Evolutionary conservation across 2,113 vertebrate genomes (phyloP), one percentile per base, ranked within the genome.

Genomic region (Lycaon pictus): DNA sequence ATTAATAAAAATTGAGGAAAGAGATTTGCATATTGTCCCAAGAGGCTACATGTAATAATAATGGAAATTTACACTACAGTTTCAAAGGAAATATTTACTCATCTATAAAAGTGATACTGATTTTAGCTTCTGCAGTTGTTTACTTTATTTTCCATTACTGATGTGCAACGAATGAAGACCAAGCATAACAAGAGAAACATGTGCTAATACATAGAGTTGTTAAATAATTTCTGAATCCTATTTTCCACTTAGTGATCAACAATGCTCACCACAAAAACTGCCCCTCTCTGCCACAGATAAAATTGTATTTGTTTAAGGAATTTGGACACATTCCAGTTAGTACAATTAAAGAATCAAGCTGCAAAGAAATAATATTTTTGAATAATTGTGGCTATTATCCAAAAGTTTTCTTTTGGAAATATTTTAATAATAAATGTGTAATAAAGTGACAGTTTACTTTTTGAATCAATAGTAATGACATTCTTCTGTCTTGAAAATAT

Each of bases 21-120:
- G 62, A 93, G 69, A 98, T 97, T 95, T 97, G 88, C 90, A 92
- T 97, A 91, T 65, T 91, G 62, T 97, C 65, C 96, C 74, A 88
- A 98, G 97, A 96, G 96, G 71, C 88, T 92, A 95, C 32, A 16
- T 97, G 55, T 94, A 95, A 95, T 92, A 97, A 91, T 97, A 91
- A 95, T 80, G 88, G 97, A 98, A 97, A 91, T 86, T 96, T 77
- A 77, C 62, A 95, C 56, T 97, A 63, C 12, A 88, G 85, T 96
- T 91, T 98, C 97, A 96, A 85, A 97, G 97, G 90, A 98, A 98
- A 98, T 98, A 88, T 95, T 98, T 98, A 88, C 94, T 98, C 95
- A 95, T 96, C 79, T 96, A 56, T 92, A 97, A 88, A 37, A 96
- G n/a, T 65, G 89, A 20, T 95, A 56, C 96, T 60, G 96, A 98